Percentiles rank a stretch among this genome's conserved stretches.
These are phyloP conservation scores for Morus bassanus DNA, from an alignment of 2,797 vertebrate genomes.

Conservation along the genomic window DNA sequence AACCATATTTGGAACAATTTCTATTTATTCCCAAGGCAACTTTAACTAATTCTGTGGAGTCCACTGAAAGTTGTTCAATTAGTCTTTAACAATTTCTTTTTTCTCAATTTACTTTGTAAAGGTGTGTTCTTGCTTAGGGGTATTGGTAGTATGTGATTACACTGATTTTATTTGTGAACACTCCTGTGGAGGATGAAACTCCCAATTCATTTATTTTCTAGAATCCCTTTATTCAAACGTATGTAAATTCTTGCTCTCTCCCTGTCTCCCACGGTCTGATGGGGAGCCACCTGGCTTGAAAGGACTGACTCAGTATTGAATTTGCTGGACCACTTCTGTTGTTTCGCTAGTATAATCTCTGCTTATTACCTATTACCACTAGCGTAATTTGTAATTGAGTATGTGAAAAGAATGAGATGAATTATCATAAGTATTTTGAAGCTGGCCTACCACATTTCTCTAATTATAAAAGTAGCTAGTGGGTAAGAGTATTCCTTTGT, in stretches of 20 bases:
- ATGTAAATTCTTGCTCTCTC: background rate
- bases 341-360: background rate
- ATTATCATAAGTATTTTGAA: background rate
- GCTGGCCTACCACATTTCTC: background rate
- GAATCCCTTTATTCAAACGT: background rate
- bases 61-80: background rate
- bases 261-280: background rate
- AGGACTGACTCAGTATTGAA: background rate
- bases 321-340: background rate
- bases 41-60: background rate
- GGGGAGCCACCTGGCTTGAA: background rate
- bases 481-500: background rate
- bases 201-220: background rate
- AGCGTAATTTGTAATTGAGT: background rate
- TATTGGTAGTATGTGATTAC: background rate
- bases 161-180: background rate
- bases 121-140: background rate
- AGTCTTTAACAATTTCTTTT: background rate
- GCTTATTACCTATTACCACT: background rate
- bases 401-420: background rate
- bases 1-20: background rate
- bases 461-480: background rate
- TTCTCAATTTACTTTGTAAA: background rate
- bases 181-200: background rate
- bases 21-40: background rate